Conservation (phyloP, 1,140 invertebrate species). For the Aphaenogaster floridana region DNA sequence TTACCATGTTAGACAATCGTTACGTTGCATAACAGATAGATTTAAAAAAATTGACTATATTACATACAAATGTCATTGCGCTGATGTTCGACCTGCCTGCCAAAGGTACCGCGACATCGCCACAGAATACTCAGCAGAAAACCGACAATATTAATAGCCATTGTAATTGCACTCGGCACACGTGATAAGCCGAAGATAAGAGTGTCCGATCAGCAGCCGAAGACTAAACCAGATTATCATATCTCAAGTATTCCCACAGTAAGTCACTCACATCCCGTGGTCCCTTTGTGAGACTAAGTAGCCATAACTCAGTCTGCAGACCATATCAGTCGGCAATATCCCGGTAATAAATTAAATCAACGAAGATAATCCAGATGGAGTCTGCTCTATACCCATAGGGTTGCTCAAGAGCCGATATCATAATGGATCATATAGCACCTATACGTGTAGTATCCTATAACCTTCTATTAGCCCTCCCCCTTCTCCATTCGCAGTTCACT, state of each 20-base stretch:
- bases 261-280: constrained; percentile 67
- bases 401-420: constrained; percentile 77
- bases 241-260: constrained; percentile 71
- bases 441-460: constrained; percentile 19
- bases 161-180: constrained; percentile 52
- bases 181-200: constrained; percentile 69
- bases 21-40: background rate
- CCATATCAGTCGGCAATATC: constrained; percentile 82
- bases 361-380: constrained; percentile 84
- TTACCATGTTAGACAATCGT: background rate
- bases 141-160: constrained; percentile 38
- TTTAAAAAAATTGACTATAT: background rate
- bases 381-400: constrained; percentile 78
- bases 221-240: constrained; percentile 67
- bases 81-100: background rate
- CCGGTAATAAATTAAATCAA: constrained; percentile 85
- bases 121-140: background rate
- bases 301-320: constrained; percentile 76
- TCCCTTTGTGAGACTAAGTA: constrained; percentile 78
- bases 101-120: background rate
- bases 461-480: constrained; percentile 10
- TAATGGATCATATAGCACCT: constrained; percentile 74
- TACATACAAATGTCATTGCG: background rate
- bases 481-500: constrained; percentile 1
- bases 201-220: constrained; percentile 61